These are phyloP conservation scores for Pantelozetes paolii DNA, from an alignment of 2,888 invertebrate species.

Conservation along the genomic window DNA sequence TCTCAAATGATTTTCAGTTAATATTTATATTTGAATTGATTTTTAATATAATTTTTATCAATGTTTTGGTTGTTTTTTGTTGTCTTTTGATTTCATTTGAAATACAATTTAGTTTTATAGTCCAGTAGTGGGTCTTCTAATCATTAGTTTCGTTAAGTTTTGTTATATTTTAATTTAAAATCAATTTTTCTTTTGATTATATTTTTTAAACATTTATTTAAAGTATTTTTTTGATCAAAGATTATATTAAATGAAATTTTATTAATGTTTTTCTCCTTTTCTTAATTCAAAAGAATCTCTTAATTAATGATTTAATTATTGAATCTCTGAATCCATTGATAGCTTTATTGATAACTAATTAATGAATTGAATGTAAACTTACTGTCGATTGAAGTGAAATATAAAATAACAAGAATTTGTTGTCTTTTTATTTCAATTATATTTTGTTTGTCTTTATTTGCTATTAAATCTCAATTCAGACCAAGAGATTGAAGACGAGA, in stretches of 20 bases:
- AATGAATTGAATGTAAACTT: neutral
- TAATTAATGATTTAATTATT: neutral
- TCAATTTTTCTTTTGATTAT: too few relatives aligned
- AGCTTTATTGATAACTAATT: neutral
- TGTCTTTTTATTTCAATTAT: neutral
- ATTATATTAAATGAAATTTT: neutral
- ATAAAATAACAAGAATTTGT: neutral
- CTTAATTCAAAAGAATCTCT: neutral
- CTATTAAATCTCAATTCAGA: neutral
- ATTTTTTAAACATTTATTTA: too few relatives aligned
- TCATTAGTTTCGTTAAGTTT: constrained; percentile 20
- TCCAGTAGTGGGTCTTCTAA: constrained; percentile 23
- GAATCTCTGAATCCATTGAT: neutral
- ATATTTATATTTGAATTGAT: neutral
- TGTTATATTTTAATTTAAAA: constrained; percentile 5
- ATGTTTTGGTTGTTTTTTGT: neutral
- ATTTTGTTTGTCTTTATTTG: constrained; percentile 8
- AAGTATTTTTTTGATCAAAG: neutral
- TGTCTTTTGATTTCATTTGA: neutral
- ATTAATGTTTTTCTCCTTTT: neutral
- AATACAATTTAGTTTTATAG: neutral
- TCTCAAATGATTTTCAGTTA: too few relatives aligned
- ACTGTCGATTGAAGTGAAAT: constrained; percentile 1
- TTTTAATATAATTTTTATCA: neutral
- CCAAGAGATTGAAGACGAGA: neutral